These are phyloP conservation scores for Penaeus japonicus DNA, from an alignment of 1,140 invertebrate species.

Conservation along the genomic window DNA sequence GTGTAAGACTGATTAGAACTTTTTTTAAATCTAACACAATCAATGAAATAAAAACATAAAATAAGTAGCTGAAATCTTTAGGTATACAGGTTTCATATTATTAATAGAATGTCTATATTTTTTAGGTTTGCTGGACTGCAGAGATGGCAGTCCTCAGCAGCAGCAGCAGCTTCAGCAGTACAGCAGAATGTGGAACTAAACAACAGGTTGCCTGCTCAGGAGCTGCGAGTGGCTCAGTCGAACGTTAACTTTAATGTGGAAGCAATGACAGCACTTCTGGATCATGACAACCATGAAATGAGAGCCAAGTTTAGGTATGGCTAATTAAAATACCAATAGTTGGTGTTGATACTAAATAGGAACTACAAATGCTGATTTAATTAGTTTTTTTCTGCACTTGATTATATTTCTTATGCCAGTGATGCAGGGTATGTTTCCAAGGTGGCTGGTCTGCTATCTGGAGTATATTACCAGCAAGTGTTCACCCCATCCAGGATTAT, in stretches of 20 bases:
- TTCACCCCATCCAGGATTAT: too few relatives aligned
- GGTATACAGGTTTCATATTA: too few relatives aligned
- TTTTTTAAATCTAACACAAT: too few relatives aligned
- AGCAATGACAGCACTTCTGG: conserved; percentile 61
- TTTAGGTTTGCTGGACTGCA: not conserved
- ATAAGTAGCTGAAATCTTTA: too few relatives aligned
- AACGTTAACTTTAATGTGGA: conserved; percentile 41
- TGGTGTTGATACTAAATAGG: not conserved
- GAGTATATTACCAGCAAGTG: too few relatives aligned
- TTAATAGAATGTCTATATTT: too few relatives aligned
- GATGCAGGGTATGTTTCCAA: too few relatives aligned
- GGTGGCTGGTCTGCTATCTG: too few relatives aligned
- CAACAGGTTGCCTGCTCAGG: not conserved
- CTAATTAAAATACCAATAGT: not conserved
- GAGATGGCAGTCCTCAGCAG: not conserved
- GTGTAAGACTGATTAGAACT: too few relatives aligned
- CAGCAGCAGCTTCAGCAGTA: not conserved
- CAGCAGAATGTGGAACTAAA: not conserved
- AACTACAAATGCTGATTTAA: not conserved
- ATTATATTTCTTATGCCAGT: not conserved
- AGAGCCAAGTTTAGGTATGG: conserved; percentile 60
- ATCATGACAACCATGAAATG: conserved; percentile 64
- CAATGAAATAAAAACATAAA: too few relatives aligned
- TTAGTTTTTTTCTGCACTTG: not conserved
- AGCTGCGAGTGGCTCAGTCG: conserved; percentile 36